Evolutionary conservation across 1,140 invertebrate genomes (phyloP).

Genomic region (Drosophila setifemur): DNA sequence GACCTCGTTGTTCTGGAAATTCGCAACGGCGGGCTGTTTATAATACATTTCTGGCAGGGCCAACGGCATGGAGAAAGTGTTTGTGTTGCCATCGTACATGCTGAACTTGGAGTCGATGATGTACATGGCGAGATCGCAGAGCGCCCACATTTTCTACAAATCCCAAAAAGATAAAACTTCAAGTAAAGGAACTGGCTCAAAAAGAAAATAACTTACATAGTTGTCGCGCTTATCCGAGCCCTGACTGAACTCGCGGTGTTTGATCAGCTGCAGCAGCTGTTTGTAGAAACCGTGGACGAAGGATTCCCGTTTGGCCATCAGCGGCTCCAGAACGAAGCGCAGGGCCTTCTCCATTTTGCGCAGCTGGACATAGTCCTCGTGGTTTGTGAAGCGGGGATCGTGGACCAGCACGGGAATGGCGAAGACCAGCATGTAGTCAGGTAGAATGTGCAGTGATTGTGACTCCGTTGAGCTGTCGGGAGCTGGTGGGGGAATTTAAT

Average conservation of each 20-base stretch:
- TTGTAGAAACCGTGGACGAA: slow-evolving; percentile 98
- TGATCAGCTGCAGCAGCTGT: slow-evolving; percentile 95
- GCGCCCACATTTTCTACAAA: slow-evolving; percentile 96
- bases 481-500: slow-evolving; percentile 21
- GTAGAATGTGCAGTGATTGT: slow-evolving; percentile 93
- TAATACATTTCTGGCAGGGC: slow-evolving; percentile 79
- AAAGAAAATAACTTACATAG: slow-evolving; percentile 79
- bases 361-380: slow-evolving; percentile 89
- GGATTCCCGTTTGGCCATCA: slow-evolving; percentile 95
- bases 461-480: slow-evolving; percentile 83
- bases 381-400: slow-evolving; percentile 91
- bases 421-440: slow-evolving; percentile 98
- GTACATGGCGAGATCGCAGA: slow-evolving; percentile 96
- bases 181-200: background rate
- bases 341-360: slow-evolving; percentile 92
- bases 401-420: slow-evolving; percentile 96
- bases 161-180: slow-evolving; percentile 8
- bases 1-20: slow-evolving; percentile 72
- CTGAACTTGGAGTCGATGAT: slow-evolving; percentile 87
- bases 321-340: slow-evolving; percentile 96
- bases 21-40: slow-evolving; percentile 54
- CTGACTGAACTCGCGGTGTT: slow-evolving; percentile 94
- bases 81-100: slow-evolving; percentile 61
- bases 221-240: slow-evolving; percentile 74
- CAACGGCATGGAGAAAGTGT: slow-evolving; percentile 66